These are phyloP conservation scores for Apamea crenata DNA, from an alignment of 2,888 invertebrate genomes.

Conservation along the genomic window DNA sequence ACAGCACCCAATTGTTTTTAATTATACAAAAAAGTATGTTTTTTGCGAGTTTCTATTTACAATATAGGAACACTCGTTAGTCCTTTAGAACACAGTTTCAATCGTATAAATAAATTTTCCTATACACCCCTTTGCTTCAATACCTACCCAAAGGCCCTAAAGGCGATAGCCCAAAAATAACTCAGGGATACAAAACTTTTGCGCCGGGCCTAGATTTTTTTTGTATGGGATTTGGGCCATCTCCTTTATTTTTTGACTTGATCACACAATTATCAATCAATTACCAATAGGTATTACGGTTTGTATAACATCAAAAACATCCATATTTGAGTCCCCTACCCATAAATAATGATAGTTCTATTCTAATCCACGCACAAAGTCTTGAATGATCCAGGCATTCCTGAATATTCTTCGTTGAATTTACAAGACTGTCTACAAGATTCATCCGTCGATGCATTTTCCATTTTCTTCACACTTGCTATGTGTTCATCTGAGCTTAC, in stretches of 20 bases:
- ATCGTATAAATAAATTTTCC: neutral
- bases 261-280: neutral
- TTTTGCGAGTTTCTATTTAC: neutral
- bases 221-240: neutral
- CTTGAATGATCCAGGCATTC: slow-evolving; percentile 69
- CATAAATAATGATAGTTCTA: neutral
- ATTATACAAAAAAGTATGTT: no score
- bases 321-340: neutral
- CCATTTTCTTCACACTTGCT: slow-evolving; percentile 58
- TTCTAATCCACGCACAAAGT: slow-evolving; percentile 63
- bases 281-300: neutral
- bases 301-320: neutral
- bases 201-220: neutral
- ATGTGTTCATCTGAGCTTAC: slow-evolving; percentile 58
- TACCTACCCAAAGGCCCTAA: neutral
- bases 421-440: slow-evolving; percentile 29
- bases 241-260: neutral
- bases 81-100: neutral
- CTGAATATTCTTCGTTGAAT: slow-evolving; percentile 65
- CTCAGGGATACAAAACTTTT: neutral
- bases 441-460: slow-evolving; percentile 58
- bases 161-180: neutral
- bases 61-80: neutral
- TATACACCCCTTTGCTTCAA: neutral
- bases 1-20: no score